phyloP scores from a whole-genome alignment of 2,797 vertebrate species.

The Galagoides demidoff region DNA sequence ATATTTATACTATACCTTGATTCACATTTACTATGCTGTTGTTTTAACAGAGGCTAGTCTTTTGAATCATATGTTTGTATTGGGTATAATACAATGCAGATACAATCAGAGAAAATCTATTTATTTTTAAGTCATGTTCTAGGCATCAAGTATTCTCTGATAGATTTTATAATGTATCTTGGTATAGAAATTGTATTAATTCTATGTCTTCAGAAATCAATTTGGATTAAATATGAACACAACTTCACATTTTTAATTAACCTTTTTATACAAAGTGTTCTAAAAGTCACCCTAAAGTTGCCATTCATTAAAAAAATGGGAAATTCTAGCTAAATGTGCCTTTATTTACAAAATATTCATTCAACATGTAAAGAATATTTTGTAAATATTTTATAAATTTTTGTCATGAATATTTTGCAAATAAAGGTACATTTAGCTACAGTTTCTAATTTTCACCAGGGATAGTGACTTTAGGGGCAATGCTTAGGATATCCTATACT shows the following conservation, averaged over 20 bases:
- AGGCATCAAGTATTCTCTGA: conserved; percentile 6
- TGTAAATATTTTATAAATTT: no score
- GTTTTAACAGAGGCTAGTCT: conserved; percentile 16
- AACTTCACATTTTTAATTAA: conserved; percentile 68
- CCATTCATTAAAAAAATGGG: no score
- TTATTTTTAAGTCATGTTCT: conserved; percentile 32
- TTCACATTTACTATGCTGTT: conserved; percentile 15
- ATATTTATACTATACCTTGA: neutral
- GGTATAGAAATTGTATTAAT: conserved; percentile 50
- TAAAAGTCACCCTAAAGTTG: no score
- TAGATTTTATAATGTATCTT: conserved; percentile 30
- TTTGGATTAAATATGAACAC: conserved; percentile 63
- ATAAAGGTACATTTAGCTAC: no score
- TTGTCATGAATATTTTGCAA: no score
- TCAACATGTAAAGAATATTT: no score
- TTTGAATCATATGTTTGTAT: neutral
- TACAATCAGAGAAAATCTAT: neutral
- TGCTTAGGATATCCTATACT: neutral
- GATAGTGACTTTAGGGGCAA: no score
- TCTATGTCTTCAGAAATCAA: conserved; percentile 56
- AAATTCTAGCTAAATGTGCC: no score
- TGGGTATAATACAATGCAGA: neutral
- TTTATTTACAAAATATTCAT: no score
- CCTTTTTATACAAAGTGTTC: neutral
- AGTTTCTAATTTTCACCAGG: no score